These are phyloP conservation scores for Helicoverpa assulta DNA, from an alignment of 2,888 invertebrate genomes.

Conservation along the genomic window DNA sequence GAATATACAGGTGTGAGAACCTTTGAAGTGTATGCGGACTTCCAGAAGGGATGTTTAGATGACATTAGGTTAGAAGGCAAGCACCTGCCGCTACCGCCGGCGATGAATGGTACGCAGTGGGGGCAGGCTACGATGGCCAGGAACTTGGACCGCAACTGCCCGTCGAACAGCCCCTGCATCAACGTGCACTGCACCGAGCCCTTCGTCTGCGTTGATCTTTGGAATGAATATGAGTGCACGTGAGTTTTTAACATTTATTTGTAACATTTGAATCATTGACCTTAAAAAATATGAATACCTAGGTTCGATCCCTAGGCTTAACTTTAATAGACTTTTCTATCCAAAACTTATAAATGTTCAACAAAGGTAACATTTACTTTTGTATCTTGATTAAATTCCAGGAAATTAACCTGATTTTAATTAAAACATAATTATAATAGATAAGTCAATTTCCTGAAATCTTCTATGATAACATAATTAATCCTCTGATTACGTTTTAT, in stretches of 20 bases:
- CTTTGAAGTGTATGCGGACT: slow-evolving; percentile 98
- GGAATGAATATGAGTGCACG: slow-evolving; percentile 99
- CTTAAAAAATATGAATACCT: neutral
- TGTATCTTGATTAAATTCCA: neutral
- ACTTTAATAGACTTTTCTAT: neutral
- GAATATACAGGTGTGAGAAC: slow-evolving; percentile 98
- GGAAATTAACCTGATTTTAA: neutral
- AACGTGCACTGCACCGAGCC: slow-evolving; percentile 98
- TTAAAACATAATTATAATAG: neutral
- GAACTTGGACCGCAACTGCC: slow-evolving; percentile 97
- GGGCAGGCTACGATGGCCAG: slow-evolving; percentile 98
- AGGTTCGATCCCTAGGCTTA: slow-evolving; percentile 31
- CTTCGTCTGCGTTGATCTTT: slow-evolving; percentile 98
- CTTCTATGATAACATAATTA: slow-evolving; percentile 28
- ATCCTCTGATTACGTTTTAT: slow-evolving; percentile 41
- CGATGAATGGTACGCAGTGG: slow-evolving; percentile 98
- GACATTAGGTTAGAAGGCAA: slow-evolving; percentile 97
- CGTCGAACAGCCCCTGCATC: slow-evolving; percentile 98
- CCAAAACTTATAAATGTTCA: neutral
- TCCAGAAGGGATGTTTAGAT: slow-evolving; percentile 95
- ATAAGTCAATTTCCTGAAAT: neutral
- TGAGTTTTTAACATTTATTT: slow-evolving; percentile 90
- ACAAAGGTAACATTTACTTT: neutral
- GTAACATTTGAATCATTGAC: too few species aligned
- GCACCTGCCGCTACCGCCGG: slow-evolving; percentile 97